Evolutionary conservation across 2,888 invertebrate species (phyloP).

Genomic region (Coremacera marginata): DNA sequence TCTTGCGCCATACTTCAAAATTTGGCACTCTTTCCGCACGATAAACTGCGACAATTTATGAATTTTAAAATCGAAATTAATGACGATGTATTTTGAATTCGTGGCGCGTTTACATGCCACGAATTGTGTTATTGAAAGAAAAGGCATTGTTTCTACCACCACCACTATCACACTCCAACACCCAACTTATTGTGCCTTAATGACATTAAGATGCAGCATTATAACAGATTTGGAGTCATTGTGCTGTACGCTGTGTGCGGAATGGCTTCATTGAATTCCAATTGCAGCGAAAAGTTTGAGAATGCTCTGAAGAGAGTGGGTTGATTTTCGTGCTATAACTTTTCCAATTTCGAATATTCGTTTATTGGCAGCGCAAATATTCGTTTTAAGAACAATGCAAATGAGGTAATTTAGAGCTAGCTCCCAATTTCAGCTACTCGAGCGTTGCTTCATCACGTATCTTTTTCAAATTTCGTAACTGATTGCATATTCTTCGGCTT

Average conservation of each 20-base stretch:
- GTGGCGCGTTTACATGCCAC: constrained; percentile 11
- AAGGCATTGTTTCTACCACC: not conserved
- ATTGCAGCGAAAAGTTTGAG: not conserved
- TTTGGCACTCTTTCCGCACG: not conserved
- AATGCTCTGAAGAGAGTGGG: not conserved
- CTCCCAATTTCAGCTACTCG: not conserved
- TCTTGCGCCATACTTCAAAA: not conserved
- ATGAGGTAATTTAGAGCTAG: not conserved
- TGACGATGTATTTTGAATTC: constrained; percentile 20
- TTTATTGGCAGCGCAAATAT: constrained; percentile 36
- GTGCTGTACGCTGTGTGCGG: not conserved
- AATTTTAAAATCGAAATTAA: constrained; percentile 30
- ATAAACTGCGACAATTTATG: constrained; percentile 23
- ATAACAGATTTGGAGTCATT: not conserved
- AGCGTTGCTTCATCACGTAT: not conserved
- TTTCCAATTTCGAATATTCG: constrained; percentile 26
- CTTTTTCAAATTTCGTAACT: not conserved
- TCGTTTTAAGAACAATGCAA: constrained; percentile 9
- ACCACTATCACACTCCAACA: not conserved
- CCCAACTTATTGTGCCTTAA: not conserved
- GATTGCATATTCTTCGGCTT: too few species aligned
- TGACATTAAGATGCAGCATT: constrained; percentile 11
- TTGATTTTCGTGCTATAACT: not conserved
- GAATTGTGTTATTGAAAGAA: constrained; percentile 19
- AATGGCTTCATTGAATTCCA: constrained; percentile 7